phyloP scores from a whole-genome alignment of 2,888 invertebrate species.

The Catocala nupta region DNA sequence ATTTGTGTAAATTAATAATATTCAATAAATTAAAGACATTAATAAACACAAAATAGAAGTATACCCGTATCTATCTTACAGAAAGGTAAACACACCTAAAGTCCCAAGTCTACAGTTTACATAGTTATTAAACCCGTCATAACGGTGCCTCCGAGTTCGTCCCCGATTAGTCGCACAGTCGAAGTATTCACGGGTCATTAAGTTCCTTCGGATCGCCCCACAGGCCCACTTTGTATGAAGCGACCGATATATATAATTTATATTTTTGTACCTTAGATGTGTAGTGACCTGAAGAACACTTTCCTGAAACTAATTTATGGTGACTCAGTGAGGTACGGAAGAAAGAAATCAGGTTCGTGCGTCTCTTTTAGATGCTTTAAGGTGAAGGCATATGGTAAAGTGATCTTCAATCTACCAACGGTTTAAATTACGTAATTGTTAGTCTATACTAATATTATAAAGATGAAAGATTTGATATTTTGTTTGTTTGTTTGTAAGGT shows the following conservation, averaged over 20 bases:
- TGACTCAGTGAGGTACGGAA: slow-evolving; percentile 23
- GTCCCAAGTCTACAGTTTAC: slow-evolving; percentile 25
- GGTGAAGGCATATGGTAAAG: too few relatives aligned
- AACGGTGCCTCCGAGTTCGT: slow-evolving; percentile 34
- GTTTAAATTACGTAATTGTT: too few relatives aligned
- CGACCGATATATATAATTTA: slow-evolving; percentile 36
- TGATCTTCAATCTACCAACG: too few relatives aligned
- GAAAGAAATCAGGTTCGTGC: slow-evolving; percentile 12
- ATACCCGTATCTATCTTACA: not conserved
- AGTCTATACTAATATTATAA: too few relatives aligned
- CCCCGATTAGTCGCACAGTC: slow-evolving; percentile 50
- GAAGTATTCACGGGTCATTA: slow-evolving; percentile 63
- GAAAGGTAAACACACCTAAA: not conserved
- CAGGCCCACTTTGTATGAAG: slow-evolving; percentile 40
- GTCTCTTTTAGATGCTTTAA: too few relatives aligned
- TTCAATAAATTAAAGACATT: too few relatives aligned
- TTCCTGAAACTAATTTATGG: slow-evolving; percentile 46
- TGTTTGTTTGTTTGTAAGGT: too few relatives aligned
- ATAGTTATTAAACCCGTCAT: slow-evolving; percentile 30
- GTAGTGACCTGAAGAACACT: slow-evolving; percentile 40
- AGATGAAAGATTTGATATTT: too few relatives aligned
- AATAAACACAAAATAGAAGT: too few relatives aligned
- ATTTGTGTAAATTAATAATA: too few relatives aligned
- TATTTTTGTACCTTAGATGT: slow-evolving; percentile 46
- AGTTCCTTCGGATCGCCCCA: slow-evolving; percentile 53